Percentiles rank a stretch among this genome's conserved stretches.
These are phyloP conservation scores for Nycticebus coucang DNA, from an alignment of 2,113 vertebrate genomes.

Conservation along the genomic window DNA sequence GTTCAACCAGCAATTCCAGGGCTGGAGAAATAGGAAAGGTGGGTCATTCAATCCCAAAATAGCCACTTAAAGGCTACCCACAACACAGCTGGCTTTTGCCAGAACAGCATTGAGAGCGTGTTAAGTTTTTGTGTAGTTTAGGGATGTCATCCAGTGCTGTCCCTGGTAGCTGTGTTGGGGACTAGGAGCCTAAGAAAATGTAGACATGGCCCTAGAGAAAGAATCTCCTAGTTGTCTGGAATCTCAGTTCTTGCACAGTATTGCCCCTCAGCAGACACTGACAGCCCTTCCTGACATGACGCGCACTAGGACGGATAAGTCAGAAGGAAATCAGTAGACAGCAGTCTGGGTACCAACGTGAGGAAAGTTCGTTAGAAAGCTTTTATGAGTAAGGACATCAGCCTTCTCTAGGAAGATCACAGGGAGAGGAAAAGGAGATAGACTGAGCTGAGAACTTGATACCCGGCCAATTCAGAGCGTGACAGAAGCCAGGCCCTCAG, in stretches of 20 bases:
- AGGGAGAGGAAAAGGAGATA: conserved; percentile 32
- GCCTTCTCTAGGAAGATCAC: conserved; percentile 42
- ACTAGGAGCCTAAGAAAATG: neutral
- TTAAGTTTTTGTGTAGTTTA: neutral
- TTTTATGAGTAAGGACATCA: conserved; percentile 42
- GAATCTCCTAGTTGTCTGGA: neutral
- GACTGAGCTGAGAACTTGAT: conserved; percentile 17
- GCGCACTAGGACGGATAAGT: neutral
- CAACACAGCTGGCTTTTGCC: neutral
- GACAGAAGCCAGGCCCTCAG: conserved; percentile 47
- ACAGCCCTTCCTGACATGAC: neutral
- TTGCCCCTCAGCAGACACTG: neutral
- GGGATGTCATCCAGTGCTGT: neutral
- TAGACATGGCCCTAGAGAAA: neutral
- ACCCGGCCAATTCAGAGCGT: conserved; percentile 25
- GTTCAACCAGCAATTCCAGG: neutral
- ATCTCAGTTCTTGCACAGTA: neutral
- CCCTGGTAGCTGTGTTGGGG: neutral
- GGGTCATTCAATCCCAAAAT: neutral
- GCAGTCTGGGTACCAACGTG: neutral
- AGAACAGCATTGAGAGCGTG: neutral
- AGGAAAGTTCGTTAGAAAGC: neutral
- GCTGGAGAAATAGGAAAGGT: neutral
- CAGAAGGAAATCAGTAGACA: neutral
- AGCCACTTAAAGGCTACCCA: neutral